phyloP scores from a whole-genome alignment of 2,113 vertebrate genomes.

The Siphamia tubifer region DNA sequence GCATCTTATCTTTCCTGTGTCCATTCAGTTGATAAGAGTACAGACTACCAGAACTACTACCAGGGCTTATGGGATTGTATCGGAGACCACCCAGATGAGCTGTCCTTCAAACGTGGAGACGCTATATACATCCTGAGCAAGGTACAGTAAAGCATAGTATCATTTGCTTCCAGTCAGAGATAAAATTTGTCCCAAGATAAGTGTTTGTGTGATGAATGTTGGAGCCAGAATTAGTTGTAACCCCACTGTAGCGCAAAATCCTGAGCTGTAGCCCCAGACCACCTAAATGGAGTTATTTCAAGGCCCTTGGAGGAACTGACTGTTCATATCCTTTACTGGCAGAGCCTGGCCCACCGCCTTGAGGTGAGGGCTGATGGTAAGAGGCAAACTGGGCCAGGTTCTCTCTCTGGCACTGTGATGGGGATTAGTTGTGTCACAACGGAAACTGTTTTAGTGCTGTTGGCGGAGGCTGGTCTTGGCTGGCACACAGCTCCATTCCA shows the following conservation, averaged over 20 bases:
- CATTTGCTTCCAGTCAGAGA: not conserved
- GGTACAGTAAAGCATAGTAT: slow-evolving; percentile 73
- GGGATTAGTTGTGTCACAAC: slow-evolving; percentile 78
- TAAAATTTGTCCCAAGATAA: not conserved
- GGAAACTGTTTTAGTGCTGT: slow-evolving; percentile 77
- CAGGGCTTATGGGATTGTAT: slow-evolving; percentile 93
- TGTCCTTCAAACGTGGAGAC: slow-evolving; percentile 94
- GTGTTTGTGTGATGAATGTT: not conserved
- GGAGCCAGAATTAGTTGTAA: not conserved
- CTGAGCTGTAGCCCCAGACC: slow-evolving; percentile 40
- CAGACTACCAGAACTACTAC: slow-evolving; percentile 92
- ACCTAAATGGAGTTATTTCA: slow-evolving; percentile 61
- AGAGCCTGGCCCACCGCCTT: slow-evolving; percentile 54
- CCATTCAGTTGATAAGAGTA: slow-evolving; percentile 81
- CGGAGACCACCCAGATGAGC: slow-evolving; percentile 86
- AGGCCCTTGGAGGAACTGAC: slow-evolving; percentile 47
- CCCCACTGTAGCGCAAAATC: not conserved
- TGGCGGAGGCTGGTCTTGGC: slow-evolving; percentile 56
- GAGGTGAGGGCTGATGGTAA: slow-evolving; percentile 43
- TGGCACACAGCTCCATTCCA: slow-evolving; percentile 73
- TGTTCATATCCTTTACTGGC: slow-evolving; percentile 65
- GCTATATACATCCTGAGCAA: slow-evolving; percentile 96
- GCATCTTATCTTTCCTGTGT: not conserved
- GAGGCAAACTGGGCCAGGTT: slow-evolving; percentile 34
- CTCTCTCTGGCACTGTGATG: slow-evolving; percentile 58